Evolutionary conservation across 2,888 invertebrate species (phyloP), one percentile per base, ranked within the genome.

Genomic region (Exephanes ischioxanthus): DNA sequence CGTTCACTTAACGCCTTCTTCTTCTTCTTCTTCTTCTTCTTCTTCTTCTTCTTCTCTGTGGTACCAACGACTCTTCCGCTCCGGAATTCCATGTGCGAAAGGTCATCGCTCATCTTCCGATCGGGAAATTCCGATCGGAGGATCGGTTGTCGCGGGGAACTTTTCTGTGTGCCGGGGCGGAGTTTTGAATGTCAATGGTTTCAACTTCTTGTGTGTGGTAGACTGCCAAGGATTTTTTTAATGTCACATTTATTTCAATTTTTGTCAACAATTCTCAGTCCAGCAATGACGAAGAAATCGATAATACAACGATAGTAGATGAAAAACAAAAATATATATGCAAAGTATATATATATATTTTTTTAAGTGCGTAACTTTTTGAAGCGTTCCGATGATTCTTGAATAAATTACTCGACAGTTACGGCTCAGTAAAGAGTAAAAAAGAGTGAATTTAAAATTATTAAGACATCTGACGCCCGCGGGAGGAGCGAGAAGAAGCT

Each of bases 61-160:
- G 33, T 22, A 33, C 41, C 71, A 37, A 26, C 33, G 53, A 33
- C n/a, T 33, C 70, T 80, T 81, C 68, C 77, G 67, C 61, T 51
- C 33, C 61, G 77, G 53, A 76, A 84, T 84, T 83, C 68, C 77
- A 58, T 14, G 75, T 33, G 53, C 63, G 41, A 30, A 70, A 68
- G 67, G 61, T 75, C 83, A 70, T 83, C 75, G 79, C 75, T 79
- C 83, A 63, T 75, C 30, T 51, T 45, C 33, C 63, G 75, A 83
- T 79, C 67, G 9, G 33, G 41, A 80, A 80, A 78, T 72, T 78
- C 68, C n/a, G 51, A 7, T 45, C n/a, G 16, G 37, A 4, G 9
- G 16, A 55, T 58, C 41, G 73, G 4, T 26, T 37, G 37, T 41
- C 9, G 6, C 22, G 70, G 16, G 70, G 37, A 63, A 63, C 11